phyloP scores from a whole-genome alignment of 2,797 vertebrate species.

The Rhadinocentrus ornatus region DNA sequence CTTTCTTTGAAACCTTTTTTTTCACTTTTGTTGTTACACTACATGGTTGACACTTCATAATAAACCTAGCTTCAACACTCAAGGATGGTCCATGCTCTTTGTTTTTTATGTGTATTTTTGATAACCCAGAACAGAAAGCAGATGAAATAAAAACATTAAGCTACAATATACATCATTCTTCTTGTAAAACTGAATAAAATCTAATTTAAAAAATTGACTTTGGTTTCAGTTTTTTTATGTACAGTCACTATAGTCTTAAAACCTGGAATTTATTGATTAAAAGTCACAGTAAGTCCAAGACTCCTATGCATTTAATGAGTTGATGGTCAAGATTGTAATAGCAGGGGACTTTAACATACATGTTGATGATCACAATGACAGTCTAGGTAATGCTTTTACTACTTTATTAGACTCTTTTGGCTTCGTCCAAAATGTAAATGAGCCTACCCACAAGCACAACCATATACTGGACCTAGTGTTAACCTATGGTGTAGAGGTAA shows the following conservation, averaged over 20 bases:
- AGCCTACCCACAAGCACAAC: no score
- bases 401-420: no score
- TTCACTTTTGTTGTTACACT: not conserved
- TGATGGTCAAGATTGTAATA: no score
- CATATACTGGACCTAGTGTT: no score
- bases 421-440: no score
- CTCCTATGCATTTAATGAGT: not conserved
- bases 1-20: not conserved
- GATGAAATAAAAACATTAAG: not conserved
- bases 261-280: not conserved
- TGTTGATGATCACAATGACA: no score
- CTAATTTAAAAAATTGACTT: not conserved
- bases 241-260: not conserved
- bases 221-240: not conserved
- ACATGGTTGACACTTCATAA: not conserved
- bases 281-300: not conserved
- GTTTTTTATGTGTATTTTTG: not conserved
- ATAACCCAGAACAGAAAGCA: conserved; percentile 39
- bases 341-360: no score
- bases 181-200: conserved; percentile 33
- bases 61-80: not conserved
- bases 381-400: no score
- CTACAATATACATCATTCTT: conserved; percentile 16
- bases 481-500: no score
- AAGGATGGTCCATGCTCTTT: not conserved